Base-by-base conservation (phyloP, 2,888 invertebrate species). In the Kryphioiulus occultus region DNA sequence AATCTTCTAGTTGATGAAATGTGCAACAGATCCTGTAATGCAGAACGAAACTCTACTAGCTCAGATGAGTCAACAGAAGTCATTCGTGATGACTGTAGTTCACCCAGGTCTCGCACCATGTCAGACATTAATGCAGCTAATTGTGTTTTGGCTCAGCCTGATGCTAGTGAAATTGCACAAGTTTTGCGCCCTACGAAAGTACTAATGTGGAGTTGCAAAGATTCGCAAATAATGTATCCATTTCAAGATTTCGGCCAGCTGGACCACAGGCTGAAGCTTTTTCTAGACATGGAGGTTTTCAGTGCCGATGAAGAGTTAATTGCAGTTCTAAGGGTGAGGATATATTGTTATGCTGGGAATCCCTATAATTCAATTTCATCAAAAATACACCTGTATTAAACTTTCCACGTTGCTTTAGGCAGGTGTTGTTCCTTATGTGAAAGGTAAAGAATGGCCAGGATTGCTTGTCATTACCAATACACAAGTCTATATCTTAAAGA, bases 221-320 rank as follows among this genome's bases (percentile, higher is more conserved):
- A 86, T 26, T 22, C 39, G 9, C 39, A 12, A 35, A 53, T 89
- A 19, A 19, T 42, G 1, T 89, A 88, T 88, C 88, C 85, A 5
- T 88, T 86, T 86, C 82, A 85, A n/a, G 88, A 89, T 88, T 88
- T 89, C 22, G 26, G 82, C 2, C 87, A 82, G 35, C 17, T 89
- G 19, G 89, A 89, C 82, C 89, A 89, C 53, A 39, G 88, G 42
- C 39, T 89, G 9, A 85, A 85, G 39, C 83, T 89, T 26, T 85
- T 82, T 88, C 30, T 89, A 7, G 88, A 88, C 85, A 78, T 89
- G 88, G 44, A 87, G 9, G 47, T 89, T 32, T 87, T 89, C 19
- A 47, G 83, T n/a, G n/a, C 15, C 0, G 86, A 86, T n/a, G 89
- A 88, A 44, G 88, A 88, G 44, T 83, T 88, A 47, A 82, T 88